These are phyloP conservation scores for Saccostrea echinata DNA, from an alignment of 1,140 invertebrate genomes.

Conservation along the genomic window DNA sequence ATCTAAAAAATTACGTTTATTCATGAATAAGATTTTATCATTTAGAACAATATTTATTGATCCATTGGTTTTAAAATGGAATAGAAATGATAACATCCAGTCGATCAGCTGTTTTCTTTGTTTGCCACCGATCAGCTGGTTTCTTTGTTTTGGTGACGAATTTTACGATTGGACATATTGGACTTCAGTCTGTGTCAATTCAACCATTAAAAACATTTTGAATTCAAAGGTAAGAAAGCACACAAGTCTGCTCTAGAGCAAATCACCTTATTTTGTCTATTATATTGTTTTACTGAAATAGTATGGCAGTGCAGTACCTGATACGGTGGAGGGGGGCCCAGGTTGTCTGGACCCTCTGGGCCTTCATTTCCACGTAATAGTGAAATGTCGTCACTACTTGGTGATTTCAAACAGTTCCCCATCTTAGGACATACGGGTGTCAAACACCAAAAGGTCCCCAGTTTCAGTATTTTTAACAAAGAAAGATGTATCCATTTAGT, in stretches of 20 bases:
- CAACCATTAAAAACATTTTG: background rate
- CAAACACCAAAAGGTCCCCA: conserved; percentile 11
- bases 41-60: too few species aligned
- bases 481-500: background rate
- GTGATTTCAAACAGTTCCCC: conserved; percentile 80
- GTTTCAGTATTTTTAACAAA: conserved; percentile 26
- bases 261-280: background rate
- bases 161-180: background rate
- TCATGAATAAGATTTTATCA: too few species aligned
- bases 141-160: conserved; percentile 24
- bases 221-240: background rate
- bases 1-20: too few species aligned
- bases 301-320: conserved; percentile 70
- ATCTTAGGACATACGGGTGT: conserved; percentile 63
- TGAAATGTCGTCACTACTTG: conserved; percentile 79
- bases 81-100: conserved; percentile 33
- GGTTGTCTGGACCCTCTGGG: conserved; percentile 68
- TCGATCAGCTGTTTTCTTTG: conserved; percentile 31
- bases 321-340: conserved; percentile 79
- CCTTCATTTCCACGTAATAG: conserved; percentile 76
- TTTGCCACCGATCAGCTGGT: conserved; percentile 35
- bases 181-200: background rate
- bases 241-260: background rate
- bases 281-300: conserved; percentile 10
- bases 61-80: background rate